These are phyloP conservation scores for Tapirus terrestris DNA, from an alignment of 2,113 vertebrate species.

Conservation along the genomic window DNA sequence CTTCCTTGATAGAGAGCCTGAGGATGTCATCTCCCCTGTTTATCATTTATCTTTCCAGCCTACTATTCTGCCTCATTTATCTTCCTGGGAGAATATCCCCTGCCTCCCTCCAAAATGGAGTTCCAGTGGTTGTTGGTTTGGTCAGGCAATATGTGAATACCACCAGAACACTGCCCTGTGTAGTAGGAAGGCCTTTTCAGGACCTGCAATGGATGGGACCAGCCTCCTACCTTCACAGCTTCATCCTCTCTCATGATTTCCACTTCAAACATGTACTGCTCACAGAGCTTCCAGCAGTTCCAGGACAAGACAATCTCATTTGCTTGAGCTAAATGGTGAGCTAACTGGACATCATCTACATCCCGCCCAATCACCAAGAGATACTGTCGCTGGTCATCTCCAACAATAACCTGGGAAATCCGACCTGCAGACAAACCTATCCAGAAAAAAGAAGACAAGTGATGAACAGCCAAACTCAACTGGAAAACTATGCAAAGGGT, in stretches of 20 bases:
- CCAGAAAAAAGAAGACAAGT: neutral
- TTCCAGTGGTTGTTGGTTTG: neutral
- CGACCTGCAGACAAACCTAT: constrained; percentile 71
- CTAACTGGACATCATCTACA: constrained; percentile 48
- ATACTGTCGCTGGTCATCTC: neutral
- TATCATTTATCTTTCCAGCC: neutral
- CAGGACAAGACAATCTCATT: constrained; percentile 73
- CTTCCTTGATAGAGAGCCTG: neutral
- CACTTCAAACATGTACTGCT: constrained; percentile 68
- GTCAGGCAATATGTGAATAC: neutral
- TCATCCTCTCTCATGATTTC: constrained; percentile 76
- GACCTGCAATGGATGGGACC: neutral
- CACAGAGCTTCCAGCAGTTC: constrained; percentile 75
- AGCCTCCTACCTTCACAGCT: constrained; percentile 77
- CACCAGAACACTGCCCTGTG: neutral
- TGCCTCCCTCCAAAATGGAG: neutral
- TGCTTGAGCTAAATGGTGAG: constrained; percentile 73
- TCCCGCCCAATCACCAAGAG: constrained; percentile 23
- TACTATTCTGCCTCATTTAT: neutral
- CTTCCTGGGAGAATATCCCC: neutral
- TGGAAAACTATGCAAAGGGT: neutral
- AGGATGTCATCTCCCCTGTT: neutral
- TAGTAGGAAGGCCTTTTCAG: neutral
- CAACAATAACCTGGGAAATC: constrained; percentile 75
- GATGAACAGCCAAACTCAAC: neutral